These are phyloP conservation scores for Leptopilina syphax DNA, from an alignment of 2,888 invertebrate species.

Conservation along the genomic window DNA sequence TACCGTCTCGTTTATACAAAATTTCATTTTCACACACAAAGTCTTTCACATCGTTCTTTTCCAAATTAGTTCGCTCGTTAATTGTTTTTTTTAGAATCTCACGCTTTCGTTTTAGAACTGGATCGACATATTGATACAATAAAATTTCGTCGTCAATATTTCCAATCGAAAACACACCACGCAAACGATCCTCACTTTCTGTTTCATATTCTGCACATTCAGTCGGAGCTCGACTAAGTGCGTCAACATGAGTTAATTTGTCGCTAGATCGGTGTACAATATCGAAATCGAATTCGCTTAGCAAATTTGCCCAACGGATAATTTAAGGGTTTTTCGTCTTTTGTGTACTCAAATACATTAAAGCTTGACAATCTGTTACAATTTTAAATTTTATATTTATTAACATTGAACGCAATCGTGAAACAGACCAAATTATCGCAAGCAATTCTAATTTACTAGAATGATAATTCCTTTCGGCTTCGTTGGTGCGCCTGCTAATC, in stretches of 20 bases:
- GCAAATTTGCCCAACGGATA: conserved; percentile 49
- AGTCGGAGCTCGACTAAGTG: conserved; percentile 49
- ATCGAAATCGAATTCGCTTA: conserved; percentile 49
- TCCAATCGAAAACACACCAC: background rate
- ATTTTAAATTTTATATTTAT: conserved; percentile 40
- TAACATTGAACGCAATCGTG: conserved; percentile 48
- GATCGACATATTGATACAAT: background rate
- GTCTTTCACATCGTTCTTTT: background rate
- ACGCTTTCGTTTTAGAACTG: conserved; percentile 16
- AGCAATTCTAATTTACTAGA: conserved; percentile 61
- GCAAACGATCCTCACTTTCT: no score
- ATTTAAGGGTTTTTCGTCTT: conserved; percentile 55
- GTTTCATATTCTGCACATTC: background rate
- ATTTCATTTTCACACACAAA: conserved; percentile 1
- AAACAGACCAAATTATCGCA: conserved; percentile 55
- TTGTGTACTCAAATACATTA: conserved; percentile 52
- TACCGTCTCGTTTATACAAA: background rate
- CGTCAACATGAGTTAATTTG: conserved; percentile 50
- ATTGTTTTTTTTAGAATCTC: background rate
- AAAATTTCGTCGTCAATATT: background rate
- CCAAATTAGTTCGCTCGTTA: background rate
- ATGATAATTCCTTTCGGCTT: conserved; percentile 54
- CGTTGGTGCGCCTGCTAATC: conserved; percentile 63
- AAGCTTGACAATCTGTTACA: conserved; percentile 57
- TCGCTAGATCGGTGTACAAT: conserved; percentile 8